Percentiles rank a stretch among this genome's conserved stretches.
phyloP scores from a whole-genome alignment of 2,888 invertebrate species.

The Hypolimnas misippus region DNA sequence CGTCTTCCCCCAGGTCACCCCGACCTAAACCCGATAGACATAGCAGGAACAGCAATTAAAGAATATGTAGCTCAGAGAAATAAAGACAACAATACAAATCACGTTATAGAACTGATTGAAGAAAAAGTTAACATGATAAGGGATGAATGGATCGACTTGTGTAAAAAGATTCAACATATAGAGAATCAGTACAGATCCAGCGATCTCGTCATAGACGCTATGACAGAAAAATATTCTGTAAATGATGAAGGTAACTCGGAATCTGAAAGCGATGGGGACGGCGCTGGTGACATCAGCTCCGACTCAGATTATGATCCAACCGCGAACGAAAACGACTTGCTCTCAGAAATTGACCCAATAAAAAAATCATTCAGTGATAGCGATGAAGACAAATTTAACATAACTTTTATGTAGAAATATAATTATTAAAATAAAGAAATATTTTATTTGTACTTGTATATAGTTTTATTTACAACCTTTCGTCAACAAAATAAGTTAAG shows the following conservation, averaged over 20 bases:
- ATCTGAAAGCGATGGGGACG: no score
- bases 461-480: no score
- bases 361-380: no score
- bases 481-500: no score
- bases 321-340: no score
- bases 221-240: not conserved
- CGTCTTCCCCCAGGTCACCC: constrained; percentile 19
- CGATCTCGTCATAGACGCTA: not conserved
- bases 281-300: no score
- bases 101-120: not conserved
- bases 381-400: no score
- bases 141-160: not conserved
- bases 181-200: not conserved
- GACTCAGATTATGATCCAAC: no score
- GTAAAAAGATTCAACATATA: not conserved
- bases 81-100: not conserved
- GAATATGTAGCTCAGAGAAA: not conserved
- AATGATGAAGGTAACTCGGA: not conserved
- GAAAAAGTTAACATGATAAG: not conserved
- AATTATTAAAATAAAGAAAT: no score
- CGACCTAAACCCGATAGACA: constrained; percentile 13
- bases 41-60: not conserved
- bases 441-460: no score
- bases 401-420: no score
- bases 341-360: no score